phyloP scores from a whole-genome alignment of 2,113 vertebrate genomes.

The Myiozetetes cayanensis region DNA sequence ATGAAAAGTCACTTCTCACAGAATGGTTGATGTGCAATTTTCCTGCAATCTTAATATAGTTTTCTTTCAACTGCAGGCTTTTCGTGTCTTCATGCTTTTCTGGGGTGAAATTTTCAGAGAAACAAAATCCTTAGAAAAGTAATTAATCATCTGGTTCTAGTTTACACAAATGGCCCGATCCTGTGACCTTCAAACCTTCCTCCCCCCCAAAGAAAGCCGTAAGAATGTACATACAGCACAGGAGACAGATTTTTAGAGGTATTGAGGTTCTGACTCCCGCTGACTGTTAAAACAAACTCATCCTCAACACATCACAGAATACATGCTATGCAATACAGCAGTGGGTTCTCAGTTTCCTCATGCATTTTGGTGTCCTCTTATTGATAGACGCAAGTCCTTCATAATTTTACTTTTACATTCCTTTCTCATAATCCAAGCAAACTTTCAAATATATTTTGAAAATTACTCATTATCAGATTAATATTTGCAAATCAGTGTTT shows the following conservation, averaged over 20 bases:
- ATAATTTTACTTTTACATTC: neutral
- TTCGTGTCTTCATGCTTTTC: neutral
- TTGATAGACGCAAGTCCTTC: neutral
- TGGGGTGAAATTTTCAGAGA: conserved; percentile 26
- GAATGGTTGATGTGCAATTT: neutral
- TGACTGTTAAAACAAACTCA: conserved; percentile 2
- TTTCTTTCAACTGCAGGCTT: conserved; percentile 19
- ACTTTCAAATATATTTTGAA: neutral
- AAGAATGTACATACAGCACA: conserved; percentile 12
- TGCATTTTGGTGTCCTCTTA: neutral
- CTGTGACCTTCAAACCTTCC: conserved; percentile 34
- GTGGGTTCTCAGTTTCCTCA: neutral
- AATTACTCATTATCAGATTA: neutral
- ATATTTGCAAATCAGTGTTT: neutral
- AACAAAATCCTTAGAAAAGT: conserved; percentile 13
- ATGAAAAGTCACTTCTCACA: conserved; percentile 29
- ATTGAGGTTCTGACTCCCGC: neutral
- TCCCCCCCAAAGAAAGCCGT: conserved; percentile 29
- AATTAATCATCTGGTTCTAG: conserved; percentile 58
- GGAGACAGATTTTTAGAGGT: neutral
- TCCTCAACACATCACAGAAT: neutral
- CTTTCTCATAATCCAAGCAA: neutral
- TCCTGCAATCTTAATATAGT: conserved; percentile 23
- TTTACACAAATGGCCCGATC: neutral
- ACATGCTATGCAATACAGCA: neutral